Evolutionary conservation across 2,113 vertebrate genomes (phyloP).

Genomic region (Malurus elegans): DNA sequence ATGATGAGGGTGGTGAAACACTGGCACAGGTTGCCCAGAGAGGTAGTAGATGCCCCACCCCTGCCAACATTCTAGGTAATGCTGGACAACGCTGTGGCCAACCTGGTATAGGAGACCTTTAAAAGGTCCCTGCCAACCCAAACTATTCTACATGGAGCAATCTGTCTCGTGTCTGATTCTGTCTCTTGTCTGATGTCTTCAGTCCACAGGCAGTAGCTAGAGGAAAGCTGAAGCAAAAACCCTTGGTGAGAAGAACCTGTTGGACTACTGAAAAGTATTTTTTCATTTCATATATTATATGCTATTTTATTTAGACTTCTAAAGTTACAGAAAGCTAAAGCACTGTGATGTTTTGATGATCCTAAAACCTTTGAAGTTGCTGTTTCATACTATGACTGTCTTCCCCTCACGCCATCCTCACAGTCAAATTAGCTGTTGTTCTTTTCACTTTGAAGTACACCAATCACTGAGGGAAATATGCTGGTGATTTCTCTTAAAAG

Average conservation of each 20-base stretch:
- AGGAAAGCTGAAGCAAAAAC: neutral
- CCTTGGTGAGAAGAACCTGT: neutral
- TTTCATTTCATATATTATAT: neutral
- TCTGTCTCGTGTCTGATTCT: neutral
- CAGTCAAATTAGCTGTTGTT: neutral
- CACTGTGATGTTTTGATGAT: neutral
- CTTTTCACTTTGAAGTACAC: neutral
- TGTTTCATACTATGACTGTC: neutral
- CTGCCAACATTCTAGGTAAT: neutral
- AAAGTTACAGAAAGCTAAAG: neutral
- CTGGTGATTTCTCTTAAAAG: neutral
- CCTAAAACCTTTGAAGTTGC: neutral
- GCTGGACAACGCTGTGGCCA: neutral
- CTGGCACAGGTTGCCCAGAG: neutral
- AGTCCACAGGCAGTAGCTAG: neutral
- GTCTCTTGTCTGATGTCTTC: neutral
- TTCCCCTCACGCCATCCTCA: neutral
- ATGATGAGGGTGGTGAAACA: neutral
- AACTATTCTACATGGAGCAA: neutral
- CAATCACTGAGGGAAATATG: neutral
- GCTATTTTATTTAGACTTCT: slow-evolving; percentile 1
- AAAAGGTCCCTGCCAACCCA: neutral
- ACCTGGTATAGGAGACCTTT: neutral
- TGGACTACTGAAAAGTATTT: neutral
- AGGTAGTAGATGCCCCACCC: neutral